Conservation (phyloP, 2,888 invertebrate species). For the Drosophila pseudotalamancana region DNA sequence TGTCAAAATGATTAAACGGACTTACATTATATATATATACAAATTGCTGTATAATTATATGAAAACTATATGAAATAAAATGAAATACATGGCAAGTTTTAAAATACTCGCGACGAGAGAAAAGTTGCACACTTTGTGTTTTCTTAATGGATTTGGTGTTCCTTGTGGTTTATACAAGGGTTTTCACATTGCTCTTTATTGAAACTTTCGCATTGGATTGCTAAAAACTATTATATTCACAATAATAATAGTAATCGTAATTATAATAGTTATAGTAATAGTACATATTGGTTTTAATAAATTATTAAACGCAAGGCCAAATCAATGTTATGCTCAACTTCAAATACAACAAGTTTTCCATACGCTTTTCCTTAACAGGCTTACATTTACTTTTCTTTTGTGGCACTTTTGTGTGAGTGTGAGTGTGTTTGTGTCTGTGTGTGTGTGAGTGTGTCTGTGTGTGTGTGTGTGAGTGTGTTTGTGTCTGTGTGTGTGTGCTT, state of each 20-base stretch:
- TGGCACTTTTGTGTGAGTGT: conserved; percentile 53
- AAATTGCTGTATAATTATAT: conserved; percentile 50
- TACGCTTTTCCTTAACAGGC: conserved; percentile 24
- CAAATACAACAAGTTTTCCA: conserved; percentile 34
- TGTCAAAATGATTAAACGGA: conserved; percentile 44
- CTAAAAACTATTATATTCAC: conserved; percentile 64
- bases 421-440: conserved; percentile 13
- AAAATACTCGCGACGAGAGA: conserved; percentile 75
- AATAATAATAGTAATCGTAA: conserved; percentile 51
- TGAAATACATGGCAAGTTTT: conserved; percentile 73
- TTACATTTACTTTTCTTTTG: conserved; percentile 40
- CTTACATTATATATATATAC: conserved; percentile 33
- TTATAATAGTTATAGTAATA: conserved; percentile 48
- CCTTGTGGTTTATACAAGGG: conserved; percentile 36
- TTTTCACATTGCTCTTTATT: conserved; percentile 66
- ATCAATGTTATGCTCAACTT: conserved; percentile 43
- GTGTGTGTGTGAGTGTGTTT: conserved; percentile 14
- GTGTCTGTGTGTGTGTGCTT: conserved; percentile 18
- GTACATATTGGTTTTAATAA: conserved; percentile 59
- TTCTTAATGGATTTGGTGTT: neutral
- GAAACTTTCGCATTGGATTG: conserved; percentile 61
- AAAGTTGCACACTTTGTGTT: conserved; percentile 8
- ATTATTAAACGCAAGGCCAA: conserved; percentile 77
- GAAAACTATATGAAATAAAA: conserved; percentile 50
- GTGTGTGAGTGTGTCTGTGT: conserved; percentile 24